phyloP scores from a whole-genome alignment of 1,140 invertebrate species.

The Asbolus verrucosus region DNA sequence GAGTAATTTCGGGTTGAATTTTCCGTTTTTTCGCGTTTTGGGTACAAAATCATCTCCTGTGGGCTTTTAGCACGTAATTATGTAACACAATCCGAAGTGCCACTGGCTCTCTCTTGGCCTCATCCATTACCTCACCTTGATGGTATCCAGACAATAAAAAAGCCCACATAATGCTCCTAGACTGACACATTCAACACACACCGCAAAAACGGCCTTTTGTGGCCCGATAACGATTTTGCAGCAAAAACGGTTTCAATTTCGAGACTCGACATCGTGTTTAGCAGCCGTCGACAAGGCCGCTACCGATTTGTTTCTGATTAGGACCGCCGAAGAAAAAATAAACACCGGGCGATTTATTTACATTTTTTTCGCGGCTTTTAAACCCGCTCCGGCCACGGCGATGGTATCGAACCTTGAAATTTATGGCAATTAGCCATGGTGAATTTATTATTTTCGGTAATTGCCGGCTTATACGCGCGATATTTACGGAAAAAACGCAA shows the following conservation, averaged over 20 bases:
- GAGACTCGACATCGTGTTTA: neutral
- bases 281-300: neutral
- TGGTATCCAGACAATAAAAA: constrained; percentile 26
- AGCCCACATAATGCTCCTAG: constrained; percentile 21
- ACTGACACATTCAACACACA: constrained; percentile 20
- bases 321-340: neutral
- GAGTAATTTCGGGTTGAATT: too few species aligned
- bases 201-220: constrained; percentile 12
- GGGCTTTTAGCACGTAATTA: too few species aligned
- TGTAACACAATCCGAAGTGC: too few species aligned
- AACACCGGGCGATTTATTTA: neutral
- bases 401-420: constrained; percentile 4
- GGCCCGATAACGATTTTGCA: neutral
- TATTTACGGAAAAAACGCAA: constrained; percentile 30
- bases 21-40: too few species aligned
- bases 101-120: neutral
- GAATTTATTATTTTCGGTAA: constrained; percentile 32
- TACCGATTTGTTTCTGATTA: neutral
- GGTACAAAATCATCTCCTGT: too few species aligned
- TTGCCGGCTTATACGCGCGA: neutral
- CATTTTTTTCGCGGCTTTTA: neutral
- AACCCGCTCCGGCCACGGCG: too few species aligned
- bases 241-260: neutral
- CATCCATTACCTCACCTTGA: constrained; percentile 29
- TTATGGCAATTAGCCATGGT: constrained; percentile 28